Conservation (phyloP, 1,140 invertebrate species). For the Hypothenemus hampei region DNA sequence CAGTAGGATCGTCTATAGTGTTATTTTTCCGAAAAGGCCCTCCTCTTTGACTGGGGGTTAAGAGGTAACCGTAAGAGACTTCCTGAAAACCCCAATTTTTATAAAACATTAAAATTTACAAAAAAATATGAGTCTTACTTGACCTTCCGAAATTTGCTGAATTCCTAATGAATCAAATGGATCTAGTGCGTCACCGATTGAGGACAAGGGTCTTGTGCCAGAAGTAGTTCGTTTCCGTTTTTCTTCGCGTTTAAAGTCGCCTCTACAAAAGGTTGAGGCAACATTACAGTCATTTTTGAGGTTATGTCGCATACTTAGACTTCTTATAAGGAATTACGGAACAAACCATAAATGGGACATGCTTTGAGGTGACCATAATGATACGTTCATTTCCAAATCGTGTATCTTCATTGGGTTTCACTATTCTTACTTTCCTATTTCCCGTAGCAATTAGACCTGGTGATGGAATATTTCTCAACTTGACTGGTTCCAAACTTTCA, state of each 20-base stretch:
- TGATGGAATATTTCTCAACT: slow-evolving; percentile 41
- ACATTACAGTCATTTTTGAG: too few species aligned
- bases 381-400: slow-evolving; percentile 72
- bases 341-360: slow-evolving; percentile 75
- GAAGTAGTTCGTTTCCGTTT: slow-evolving; percentile 75
- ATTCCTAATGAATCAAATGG: slow-evolving; percentile 79
- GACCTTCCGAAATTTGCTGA: slow-evolving; percentile 76
- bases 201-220: slow-evolving; percentile 73
- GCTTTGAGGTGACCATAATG: slow-evolving; percentile 64
- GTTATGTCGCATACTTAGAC: slow-evolving; percentile 64
- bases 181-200: slow-evolving; percentile 78
- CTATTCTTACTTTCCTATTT: slow-evolving; percentile 55
- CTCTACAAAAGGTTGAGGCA: slow-evolving; percentile 39
- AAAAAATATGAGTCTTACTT: slow-evolving; percentile 36
- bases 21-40: slow-evolving; percentile 2
- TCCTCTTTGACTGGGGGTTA: slow-evolving; percentile 57
- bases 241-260: slow-evolving; percentile 68
- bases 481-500: slow-evolving; percentile 58
- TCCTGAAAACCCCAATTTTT: slow-evolving; percentile 48
- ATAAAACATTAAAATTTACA: not conserved
- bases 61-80: slow-evolving; percentile 79
- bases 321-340: slow-evolving; percentile 77
- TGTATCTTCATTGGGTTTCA: slow-evolving; percentile 55
- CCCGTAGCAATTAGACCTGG: slow-evolving; percentile 47
- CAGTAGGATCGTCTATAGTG: slow-evolving; percentile 40